A percentile compares a stretch with the other conserved stretches of the same genome.
phyloP scores from a whole-genome alignment of 2,888 invertebrate species.

The Protonemura montana region DNA sequence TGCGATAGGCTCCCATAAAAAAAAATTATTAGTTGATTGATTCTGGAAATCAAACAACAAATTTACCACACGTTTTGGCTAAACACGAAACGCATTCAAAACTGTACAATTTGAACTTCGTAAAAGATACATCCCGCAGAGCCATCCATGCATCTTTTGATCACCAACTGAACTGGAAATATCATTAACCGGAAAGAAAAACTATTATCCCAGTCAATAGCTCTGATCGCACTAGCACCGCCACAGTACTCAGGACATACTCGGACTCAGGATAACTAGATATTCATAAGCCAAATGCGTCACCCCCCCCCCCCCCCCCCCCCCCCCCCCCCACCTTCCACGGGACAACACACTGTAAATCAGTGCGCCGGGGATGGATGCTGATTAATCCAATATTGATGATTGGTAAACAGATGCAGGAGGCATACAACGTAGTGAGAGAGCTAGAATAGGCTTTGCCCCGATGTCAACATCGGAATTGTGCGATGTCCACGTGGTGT shows the following conservation, averaged over 20 bases:
- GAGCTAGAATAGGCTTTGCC: background rate
- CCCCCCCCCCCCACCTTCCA: background rate
- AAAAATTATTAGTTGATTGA: too few relatives aligned
- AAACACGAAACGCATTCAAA: too few relatives aligned
- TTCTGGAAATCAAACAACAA: too few relatives aligned
- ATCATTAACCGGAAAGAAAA: background rate
- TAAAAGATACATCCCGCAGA: too few relatives aligned
- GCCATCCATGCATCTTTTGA: too few relatives aligned
- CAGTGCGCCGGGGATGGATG: background rate
- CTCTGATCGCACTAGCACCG: too few relatives aligned
- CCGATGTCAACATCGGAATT: background rate
- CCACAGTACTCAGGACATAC: too few relatives aligned
- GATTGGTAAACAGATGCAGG: background rate
- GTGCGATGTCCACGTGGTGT: background rate
- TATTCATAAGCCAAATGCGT: background rate
- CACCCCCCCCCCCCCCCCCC: background rate
- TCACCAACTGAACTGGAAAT: background rate
- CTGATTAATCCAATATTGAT: conserved; percentile 1
- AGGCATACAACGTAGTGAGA: background rate
- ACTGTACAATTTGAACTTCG: too few relatives aligned
- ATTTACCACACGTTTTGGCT: too few relatives aligned
- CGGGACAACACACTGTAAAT: background rate
- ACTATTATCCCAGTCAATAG: background rate
- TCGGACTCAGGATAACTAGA: background rate
- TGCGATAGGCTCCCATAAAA: too few relatives aligned